phyloP scores from a whole-genome alignment of 2,797 vertebrate species.

The Falco concolor region DNA sequence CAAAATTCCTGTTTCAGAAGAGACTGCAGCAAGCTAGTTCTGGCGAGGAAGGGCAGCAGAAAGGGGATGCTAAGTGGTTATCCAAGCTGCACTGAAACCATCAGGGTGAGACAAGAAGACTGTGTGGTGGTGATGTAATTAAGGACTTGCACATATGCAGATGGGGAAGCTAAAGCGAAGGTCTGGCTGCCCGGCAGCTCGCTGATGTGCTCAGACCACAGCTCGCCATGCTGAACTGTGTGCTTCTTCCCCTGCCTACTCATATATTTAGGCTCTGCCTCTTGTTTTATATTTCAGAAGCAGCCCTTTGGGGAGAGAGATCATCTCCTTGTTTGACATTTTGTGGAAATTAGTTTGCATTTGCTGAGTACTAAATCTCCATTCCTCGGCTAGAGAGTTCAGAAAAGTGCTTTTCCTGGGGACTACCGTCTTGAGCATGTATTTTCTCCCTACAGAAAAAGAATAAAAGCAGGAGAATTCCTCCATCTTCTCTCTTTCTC shows the following conservation, averaged over 20 bases:
- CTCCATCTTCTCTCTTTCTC: background rate
- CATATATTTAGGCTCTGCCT: background rate
- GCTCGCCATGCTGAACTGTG: accelerated
- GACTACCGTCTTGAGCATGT: background rate
- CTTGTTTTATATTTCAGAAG: background rate
- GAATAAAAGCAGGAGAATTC: background rate
- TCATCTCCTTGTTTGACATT: background rate
- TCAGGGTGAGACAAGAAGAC: background rate
- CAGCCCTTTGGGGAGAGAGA: background rate
- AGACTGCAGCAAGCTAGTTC: background rate
- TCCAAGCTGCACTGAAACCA: background rate
- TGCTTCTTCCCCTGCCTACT: background rate
- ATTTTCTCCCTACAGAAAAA: background rate
- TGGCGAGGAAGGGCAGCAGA: background rate
- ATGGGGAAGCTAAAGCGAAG: background rate
- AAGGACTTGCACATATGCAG: background rate
- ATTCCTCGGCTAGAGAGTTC: background rate
- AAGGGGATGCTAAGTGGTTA: too few species aligned
- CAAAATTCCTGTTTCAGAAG: background rate
- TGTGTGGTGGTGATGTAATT: background rate
- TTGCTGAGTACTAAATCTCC: background rate
- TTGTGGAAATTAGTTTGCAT: background rate
- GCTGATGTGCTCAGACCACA: background rate
- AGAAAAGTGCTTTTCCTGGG: background rate
- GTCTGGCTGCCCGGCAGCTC: background rate